phyloP scores from a whole-genome alignment of 2,888 invertebrate species.

The Machimus atricapillus region DNA sequence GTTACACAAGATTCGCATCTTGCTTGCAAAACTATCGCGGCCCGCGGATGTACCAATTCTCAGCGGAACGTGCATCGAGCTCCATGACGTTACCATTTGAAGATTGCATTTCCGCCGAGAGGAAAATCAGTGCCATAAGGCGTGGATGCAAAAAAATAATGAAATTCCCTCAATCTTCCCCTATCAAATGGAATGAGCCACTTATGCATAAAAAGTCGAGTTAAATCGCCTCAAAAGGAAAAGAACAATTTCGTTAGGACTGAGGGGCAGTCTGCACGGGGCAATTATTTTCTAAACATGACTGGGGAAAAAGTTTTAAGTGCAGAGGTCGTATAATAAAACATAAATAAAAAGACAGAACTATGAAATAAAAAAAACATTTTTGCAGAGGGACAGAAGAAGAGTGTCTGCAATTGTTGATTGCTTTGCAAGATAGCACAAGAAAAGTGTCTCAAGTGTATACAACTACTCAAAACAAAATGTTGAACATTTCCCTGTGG shows the following conservation, averaged over 20 bases:
- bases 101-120: background rate
- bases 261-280: background rate
- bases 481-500: background rate
- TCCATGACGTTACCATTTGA: background rate
- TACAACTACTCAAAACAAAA: background rate
- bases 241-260: background rate
- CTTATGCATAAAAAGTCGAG: background rate
- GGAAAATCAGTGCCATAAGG: background rate
- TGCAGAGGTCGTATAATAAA: background rate
- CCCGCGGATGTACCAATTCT: background rate
- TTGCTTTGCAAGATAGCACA: background rate
- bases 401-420: background rate
- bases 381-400: background rate
- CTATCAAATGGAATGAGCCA: background rate
- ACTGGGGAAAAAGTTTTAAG: background rate
- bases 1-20: background rate
- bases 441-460: background rate
- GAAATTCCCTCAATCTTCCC: background rate
- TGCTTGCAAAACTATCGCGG: background rate
- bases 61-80: background rate
- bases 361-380: background rate
- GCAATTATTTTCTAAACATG: background rate
- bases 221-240: background rate
- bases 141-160: background rate
- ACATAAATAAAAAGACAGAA: background rate